Evolutionary conservation across 2,888 invertebrate species (phyloP), one percentile per base, ranked within the genome.

Genomic region (Micropterix aruncella): DNA sequence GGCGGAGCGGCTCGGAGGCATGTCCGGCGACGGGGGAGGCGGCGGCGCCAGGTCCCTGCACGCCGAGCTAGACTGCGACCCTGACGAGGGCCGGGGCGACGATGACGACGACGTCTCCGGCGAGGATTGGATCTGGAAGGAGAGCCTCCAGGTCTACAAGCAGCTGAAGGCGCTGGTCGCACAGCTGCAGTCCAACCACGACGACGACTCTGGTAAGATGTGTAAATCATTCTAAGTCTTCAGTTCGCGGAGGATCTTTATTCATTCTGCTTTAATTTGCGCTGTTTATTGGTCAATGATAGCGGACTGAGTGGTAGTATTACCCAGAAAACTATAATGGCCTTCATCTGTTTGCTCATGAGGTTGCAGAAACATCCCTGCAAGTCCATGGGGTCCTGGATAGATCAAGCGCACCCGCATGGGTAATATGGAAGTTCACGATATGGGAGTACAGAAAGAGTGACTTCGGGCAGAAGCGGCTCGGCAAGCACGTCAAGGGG

Each of bases 61-160:
- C 58, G 89, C 87, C 51, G 93, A 94, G 73, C 87, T 94, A 81
- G 91, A 92, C 61, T 77, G 84, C 42, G 80, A 79, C 52, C 84
- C 84, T 47, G 78, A 77, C 2, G 74, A 72, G 40, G 66, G 64
- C 46, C 57, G 63, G 43, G 57, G 54, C 43, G 74, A 72, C n/a
- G 71, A 76, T 40, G 63, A 62, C 5, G 67, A 12, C 27, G 27
- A 27, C 27, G n/a, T n/a, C n/a, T n/a, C n/a, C n/a, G 27, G 27
- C 27, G 27, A 27, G 7, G 58, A 68, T 58, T 73, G 81, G 75
- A 66, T 76, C 66, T 61, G 76, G 52, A 70, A 70, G 40, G 82
- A 83, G 53, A 80, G 80, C 38, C 74, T 80, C 46, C 77, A 80
- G 40, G 81, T 81, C 16, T 83, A 80, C 57, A 80, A 85, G 54